A percentile compares a stretch with the other conserved stretches of the same genome.
These are phyloP conservation scores for Tragelaphus strepsiceros DNA, from an alignment of 2,113 vertebrate genomes.

Conservation along the genomic window DNA sequence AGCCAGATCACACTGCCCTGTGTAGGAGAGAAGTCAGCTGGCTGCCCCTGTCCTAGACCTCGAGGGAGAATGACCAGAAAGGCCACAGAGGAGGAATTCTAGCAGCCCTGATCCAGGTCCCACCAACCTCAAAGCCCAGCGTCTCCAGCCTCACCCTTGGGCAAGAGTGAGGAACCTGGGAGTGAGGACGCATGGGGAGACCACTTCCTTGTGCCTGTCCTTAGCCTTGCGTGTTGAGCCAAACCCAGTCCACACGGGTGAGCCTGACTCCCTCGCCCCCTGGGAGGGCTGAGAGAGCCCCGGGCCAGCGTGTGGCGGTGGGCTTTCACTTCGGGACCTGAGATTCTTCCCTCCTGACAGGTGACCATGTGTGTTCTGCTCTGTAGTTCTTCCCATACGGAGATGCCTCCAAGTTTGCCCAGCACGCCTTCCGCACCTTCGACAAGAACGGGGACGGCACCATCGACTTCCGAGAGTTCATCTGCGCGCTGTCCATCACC, in stretches of 20 bases:
- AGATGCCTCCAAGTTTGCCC: constrained; percentile 98
- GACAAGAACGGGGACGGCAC: constrained; percentile 98
- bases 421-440: constrained; percentile 98
- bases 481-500: constrained; percentile 97
- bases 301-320: fast-evolving
- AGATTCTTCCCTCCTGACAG: fast-evolving
- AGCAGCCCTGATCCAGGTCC: not conserved
- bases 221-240: not conserved
- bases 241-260: fast-evolving
- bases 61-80: not conserved
- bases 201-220: not conserved
- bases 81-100: too few relatives aligned
- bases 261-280: not conserved
- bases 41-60: not conserved
- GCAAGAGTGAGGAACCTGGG: not conserved
- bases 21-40: not conserved
- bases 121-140: fast-evolving
- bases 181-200: fast-evolving
- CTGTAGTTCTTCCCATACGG: constrained; percentile 96
- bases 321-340: not conserved
- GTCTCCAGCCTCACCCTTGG: not conserved
- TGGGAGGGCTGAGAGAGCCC: not conserved
- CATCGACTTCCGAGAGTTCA: constrained; percentile 99
- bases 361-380: not conserved
- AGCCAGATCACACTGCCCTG: fast-evolving